phyloP scores from a whole-genome alignment of 2,113 vertebrate genomes.

The Apeltes quadracus region DNA sequence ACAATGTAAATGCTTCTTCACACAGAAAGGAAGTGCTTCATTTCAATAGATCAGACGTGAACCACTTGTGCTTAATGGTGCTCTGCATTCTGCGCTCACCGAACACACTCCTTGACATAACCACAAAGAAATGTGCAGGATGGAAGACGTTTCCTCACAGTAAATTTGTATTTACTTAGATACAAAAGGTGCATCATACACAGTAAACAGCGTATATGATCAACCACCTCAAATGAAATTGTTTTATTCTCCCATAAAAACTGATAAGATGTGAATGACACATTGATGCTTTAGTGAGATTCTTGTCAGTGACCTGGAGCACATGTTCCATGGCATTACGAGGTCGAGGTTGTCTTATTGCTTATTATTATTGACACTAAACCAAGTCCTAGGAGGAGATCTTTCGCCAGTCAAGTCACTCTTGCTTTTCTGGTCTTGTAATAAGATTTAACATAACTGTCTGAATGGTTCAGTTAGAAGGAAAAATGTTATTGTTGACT shows the following conservation, averaged over 20 bases:
- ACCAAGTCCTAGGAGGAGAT: not conserved
- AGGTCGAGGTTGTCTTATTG: not conserved
- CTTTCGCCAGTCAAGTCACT: not conserved
- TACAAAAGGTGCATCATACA: not conserved
- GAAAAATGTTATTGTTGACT: not conserved
- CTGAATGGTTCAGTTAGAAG: not conserved
- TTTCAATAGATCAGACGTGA: slow-evolving; percentile 4
- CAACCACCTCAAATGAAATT: slow-evolving; percentile 13
- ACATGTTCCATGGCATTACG: slow-evolving; percentile 7
- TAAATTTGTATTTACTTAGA: slow-evolving; percentile 10
- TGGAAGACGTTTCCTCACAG: not conserved
- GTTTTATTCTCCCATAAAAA: not conserved
- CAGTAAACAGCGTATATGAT: not conserved
- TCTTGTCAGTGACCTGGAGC: slow-evolving; percentile 25
- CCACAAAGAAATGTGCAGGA: not conserved
- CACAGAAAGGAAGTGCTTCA: not conserved
- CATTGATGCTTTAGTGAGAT: slow-evolving; percentile 13
- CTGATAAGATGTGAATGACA: slow-evolving; percentile 25
- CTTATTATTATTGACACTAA: slow-evolving; percentile 20
- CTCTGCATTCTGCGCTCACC: not conserved
- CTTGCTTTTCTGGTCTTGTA: not conserved
- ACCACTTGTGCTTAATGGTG: not conserved
- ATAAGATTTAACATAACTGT: not conserved
- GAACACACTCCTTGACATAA: not conserved
- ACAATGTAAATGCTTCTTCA: slow-evolving; percentile 10